A percentile compares a stretch with the other conserved stretches of the same genome.
Conservation (phyloP, 2,113 vertebrate species). For the Aspiorhynchus laticeps region DNA sequence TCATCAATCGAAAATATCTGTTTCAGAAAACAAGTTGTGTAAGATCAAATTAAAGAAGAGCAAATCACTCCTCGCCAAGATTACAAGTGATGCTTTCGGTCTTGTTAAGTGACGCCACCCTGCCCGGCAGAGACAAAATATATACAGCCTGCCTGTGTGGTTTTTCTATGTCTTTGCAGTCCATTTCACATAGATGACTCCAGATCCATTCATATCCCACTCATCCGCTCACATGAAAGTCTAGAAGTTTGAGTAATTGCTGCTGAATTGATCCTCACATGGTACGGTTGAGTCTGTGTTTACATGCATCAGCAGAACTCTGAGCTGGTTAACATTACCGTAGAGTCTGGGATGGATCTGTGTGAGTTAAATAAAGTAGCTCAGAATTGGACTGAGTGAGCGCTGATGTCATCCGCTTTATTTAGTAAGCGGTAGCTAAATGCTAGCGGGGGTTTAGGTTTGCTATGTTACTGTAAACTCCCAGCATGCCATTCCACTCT, state of each 20-base stretch:
- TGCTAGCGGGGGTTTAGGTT: slow-evolving; percentile 28
- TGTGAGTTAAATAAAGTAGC: slow-evolving; percentile 29
- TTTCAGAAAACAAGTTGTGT: slow-evolving; percentile 5
- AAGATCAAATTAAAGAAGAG: background rate
- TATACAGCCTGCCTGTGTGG: background rate
- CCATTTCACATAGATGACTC: background rate
- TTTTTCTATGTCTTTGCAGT: background rate
- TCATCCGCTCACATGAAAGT: slow-evolving; percentile 8
- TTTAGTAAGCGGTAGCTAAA: slow-evolving; percentile 21
- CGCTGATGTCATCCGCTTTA: slow-evolving; percentile 22
- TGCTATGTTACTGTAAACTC: slow-evolving; percentile 30
- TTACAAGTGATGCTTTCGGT: background rate
- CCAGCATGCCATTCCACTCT: slow-evolving; percentile 41
- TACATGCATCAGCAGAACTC: slow-evolving; percentile 22
- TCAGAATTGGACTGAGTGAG: background rate
- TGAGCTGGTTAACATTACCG: slow-evolving; percentile 10
- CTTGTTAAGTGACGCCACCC: background rate
- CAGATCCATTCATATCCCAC: slow-evolving; percentile 2
- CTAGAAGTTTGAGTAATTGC: background rate
- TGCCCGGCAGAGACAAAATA: slow-evolving; percentile 6
- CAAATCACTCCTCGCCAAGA: slow-evolving; percentile 4
- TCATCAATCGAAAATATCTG: background rate
- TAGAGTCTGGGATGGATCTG: slow-evolving; percentile 22
- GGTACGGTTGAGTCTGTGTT: slow-evolving; percentile 1
- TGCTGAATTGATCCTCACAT: slow-evolving; percentile 23